Base-by-base conservation (phyloP, 2,797 vertebrate genomes). In the Poeciliopsis presidionis region DNA sequence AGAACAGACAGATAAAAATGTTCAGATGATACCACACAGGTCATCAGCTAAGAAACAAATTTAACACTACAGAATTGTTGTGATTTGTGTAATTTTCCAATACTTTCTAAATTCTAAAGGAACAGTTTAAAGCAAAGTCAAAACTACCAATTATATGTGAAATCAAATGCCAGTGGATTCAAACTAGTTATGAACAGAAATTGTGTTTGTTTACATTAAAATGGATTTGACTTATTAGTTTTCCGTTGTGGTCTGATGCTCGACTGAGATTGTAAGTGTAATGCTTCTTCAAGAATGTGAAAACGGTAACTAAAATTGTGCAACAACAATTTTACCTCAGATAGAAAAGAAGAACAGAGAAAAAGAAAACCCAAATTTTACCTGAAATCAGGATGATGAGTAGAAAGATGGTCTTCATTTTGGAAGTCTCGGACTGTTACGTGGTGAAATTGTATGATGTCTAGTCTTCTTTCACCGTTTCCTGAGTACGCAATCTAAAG, bases 371-470 rank as follows among this genome's bases (percentile, higher is more conserved):
- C 1, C 20, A 55, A 55, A 25, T 77, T 49, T 86, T 83, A 90
- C 89, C 89, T 85, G 74, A 49, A 3, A 80, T 43, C 3, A 83
- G 36, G 61, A 89, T n/a, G 59, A 86, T 5, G 16, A 90, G 70
- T 0, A 87, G 70, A 39, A 78, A 51, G 33, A 25, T 0, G 65
- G 1, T 67, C 46, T 30, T 75, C 84, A 80, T 87, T 25, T 39
- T n/a, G 70, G 2, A 20, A 5, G 1, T 41, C 28, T 28, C 45
- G 3, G 39, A 33, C 33, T 63, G 2, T 3, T 22, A 4, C 39
- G 3, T 8, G 45, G n/a, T 55, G 73, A 77, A 43, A 16, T 47
- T 20, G 2, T 51, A 45, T 0, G 2, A 36, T 20, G 13, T 69
- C 7, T 53, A 6, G 43, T 79, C 53, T 41, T 85, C n/a, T 55